These are phyloP conservation scores for Oegoconia quadripuncta DNA, from an alignment of 2,888 invertebrate species.

Conservation along the genomic window DNA sequence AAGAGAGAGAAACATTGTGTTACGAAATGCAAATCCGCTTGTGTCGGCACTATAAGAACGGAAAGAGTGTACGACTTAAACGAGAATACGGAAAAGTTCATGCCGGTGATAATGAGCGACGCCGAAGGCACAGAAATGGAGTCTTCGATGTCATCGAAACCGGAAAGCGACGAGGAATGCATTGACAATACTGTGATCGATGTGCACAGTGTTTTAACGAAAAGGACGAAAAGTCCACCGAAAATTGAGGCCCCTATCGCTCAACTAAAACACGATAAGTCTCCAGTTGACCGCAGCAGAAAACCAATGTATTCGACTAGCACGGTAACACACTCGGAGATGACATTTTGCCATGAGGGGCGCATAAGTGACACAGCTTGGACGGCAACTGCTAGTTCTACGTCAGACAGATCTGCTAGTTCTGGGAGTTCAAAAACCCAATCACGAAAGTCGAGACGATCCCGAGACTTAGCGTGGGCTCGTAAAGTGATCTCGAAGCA, in stretches of 20 bases:
- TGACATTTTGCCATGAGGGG: constrained; percentile 31
- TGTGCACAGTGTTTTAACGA: constrained; percentile 11
- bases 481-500: constrained; percentile 46
- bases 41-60: constrained; percentile 39
- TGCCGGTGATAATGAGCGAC: constrained; percentile 54
- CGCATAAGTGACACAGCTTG: constrained; percentile 40
- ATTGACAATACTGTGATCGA: constrained; percentile 16
- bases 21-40: constrained; percentile 34
- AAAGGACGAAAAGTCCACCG: constrained; percentile 47
- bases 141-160: constrained; percentile 18
- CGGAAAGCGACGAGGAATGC: constrained; percentile 25
- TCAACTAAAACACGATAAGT: constrained; percentile 45
- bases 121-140: constrained; percentile 30
- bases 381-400: constrained; percentile 38
- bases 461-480: constrained; percentile 56
- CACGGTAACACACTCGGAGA: constrained; percentile 41
- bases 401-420: constrained; percentile 36
- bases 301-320: constrained; percentile 35
- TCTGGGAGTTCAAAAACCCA: constrained; percentile 45
- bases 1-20: constrained; percentile 21
- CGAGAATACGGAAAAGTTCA: constrained; percentile 56
- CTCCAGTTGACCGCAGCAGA: constrained; percentile 17
- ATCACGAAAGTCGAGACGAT: constrained; percentile 34
- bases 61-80: constrained; percentile 62
- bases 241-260: constrained; percentile 55